A percentile compares a stretch with the other conserved stretches of the same genome.
Conservation (phyloP, 1,140 invertebrate species). For the Bombus polaris region DNA sequence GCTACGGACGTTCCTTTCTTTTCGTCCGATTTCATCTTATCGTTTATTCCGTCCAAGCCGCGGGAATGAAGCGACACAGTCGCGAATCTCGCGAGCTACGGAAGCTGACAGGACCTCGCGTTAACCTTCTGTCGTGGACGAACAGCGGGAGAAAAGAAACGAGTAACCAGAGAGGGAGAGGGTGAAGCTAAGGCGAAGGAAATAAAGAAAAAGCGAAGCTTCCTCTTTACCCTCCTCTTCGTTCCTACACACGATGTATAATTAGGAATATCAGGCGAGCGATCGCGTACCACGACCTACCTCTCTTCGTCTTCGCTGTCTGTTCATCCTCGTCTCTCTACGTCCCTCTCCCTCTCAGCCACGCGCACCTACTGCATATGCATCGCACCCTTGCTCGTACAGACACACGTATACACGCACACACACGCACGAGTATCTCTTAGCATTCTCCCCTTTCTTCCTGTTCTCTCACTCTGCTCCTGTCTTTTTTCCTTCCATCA, state of each 20-base stretch:
- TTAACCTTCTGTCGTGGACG: not conserved
- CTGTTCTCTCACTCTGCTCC: conserved; percentile 42
- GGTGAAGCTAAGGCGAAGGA: not conserved
- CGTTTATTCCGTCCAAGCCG: not conserved
- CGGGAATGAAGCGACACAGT: not conserved
- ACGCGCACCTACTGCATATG: conserved; percentile 12
- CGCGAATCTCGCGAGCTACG: not conserved
- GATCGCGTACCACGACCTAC: not conserved
- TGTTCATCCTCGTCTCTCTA: not conserved
- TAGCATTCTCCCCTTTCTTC: not conserved
- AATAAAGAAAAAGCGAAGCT: not conserved
- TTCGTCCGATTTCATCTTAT: not conserved
- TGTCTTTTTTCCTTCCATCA: no score
- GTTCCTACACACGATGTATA: not conserved
- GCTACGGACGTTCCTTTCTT: conserved; percentile 22
- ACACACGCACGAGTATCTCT: conserved; percentile 4
- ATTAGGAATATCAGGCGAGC: not conserved
- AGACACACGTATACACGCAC: not conserved
- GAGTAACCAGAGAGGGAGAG: not conserved
- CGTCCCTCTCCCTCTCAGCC: not conserved
- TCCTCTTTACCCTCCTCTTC: not conserved
- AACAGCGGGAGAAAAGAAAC: conserved; percentile 45
- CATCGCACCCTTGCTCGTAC: not conserved
- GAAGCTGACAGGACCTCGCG: not conserved
- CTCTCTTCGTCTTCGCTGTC: not conserved